These are phyloP conservation scores for Pipistrellus pipistrellus DNA, from an alignment of 2,797 vertebrate species.

Conservation along the genomic window DNA sequence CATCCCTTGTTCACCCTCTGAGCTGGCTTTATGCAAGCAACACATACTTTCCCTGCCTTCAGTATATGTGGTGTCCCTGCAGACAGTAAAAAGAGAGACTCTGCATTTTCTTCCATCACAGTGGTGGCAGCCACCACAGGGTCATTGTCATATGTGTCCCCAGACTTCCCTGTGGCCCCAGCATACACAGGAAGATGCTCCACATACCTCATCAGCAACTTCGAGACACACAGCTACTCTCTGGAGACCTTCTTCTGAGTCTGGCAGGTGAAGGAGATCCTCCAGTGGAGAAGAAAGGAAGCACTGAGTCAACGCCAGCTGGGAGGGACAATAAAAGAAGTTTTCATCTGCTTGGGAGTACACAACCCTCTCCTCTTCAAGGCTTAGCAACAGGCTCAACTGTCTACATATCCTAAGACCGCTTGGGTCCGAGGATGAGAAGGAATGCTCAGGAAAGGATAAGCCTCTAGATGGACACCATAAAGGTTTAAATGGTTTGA, in stretches of 20 bases:
- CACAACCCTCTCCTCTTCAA: background rate
- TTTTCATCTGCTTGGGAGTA: background rate
- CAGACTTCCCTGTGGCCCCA: background rate
- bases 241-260: slow-evolving; percentile 9
- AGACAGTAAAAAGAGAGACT: slow-evolving; percentile 15
- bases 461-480: background rate
- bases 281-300: background rate
- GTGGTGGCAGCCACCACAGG: background rate
- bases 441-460: slow-evolving; percentile 11
- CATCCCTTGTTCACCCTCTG: slow-evolving; percentile 32
- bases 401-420: background rate
- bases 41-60: background rate
- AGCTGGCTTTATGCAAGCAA: slow-evolving; percentile 38
- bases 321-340: background rate
- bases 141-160: background rate
- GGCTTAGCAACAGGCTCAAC: background rate
- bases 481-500: background rate
- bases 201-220: background rate
- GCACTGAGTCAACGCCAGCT: background rate
- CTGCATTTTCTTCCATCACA: background rate
- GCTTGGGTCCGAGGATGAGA: background rate
- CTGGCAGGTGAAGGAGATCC: background rate
- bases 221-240: slow-evolving; percentile 13
- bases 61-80: background rate
- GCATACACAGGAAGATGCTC: background rate